These are phyloP conservation scores for Trogon surrucura DNA, from an alignment of 2,113 vertebrate species.

Conservation along the genomic window DNA sequence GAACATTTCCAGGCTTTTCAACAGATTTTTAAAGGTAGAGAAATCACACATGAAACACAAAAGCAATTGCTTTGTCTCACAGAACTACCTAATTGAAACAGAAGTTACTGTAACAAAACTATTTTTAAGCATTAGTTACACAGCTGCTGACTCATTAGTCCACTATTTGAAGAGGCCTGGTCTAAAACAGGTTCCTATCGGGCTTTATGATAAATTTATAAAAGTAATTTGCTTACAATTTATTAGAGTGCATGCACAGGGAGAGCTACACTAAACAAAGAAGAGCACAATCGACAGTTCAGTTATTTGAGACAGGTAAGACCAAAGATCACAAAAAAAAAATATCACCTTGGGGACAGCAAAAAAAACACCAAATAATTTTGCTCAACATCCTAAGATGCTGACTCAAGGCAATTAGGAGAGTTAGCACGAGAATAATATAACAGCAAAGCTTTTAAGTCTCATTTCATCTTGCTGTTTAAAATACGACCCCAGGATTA, in stretches of 20 bases:
- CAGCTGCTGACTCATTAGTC: neutral
- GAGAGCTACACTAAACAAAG: neutral
- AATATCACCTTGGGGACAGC: neutral
- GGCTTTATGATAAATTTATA: neutral
- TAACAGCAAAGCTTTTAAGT: neutral
- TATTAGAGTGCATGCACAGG: neutral
- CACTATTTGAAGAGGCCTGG: neutral
- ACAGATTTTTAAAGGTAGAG: neutral
- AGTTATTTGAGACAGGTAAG: neutral
- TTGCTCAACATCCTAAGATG: neutral
- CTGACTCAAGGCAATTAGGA: neutral
- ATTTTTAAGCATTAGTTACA: neutral
- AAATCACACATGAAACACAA: neutral
- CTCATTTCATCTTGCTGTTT: neutral
- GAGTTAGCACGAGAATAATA: neutral
- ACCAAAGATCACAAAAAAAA: neutral
- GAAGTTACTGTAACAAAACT: neutral
- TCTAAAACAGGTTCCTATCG: neutral
- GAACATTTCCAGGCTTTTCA: neutral
- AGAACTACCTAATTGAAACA: neutral
- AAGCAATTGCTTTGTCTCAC: neutral
- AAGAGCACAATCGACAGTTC: neutral
- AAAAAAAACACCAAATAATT: neutral
- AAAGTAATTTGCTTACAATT: too few relatives aligned
- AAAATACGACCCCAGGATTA: neutral